phyloP scores from a whole-genome alignment of 1,140 invertebrate species.

The Amyelois transitella region DNA sequence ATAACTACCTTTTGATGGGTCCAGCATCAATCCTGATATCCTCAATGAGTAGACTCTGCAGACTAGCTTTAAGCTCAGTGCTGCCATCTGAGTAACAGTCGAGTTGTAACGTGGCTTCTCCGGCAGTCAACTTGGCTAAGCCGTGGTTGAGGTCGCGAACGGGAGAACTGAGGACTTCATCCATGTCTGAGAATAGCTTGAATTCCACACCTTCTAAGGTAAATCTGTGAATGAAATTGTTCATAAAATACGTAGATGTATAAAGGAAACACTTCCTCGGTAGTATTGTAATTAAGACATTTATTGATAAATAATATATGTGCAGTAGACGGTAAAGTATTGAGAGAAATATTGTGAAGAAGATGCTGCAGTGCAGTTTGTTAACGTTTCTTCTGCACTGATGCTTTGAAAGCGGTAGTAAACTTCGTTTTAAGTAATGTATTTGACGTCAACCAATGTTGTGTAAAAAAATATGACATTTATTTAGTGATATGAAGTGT shows the following conservation, averaged over 20 bases:
- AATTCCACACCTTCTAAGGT: conserved; percentile 81
- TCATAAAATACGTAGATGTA: too few species aligned
- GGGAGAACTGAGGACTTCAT: conserved; percentile 84
- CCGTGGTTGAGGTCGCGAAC: conserved; percentile 83
- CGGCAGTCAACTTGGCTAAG: conserved; percentile 81
- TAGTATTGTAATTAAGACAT: not conserved
- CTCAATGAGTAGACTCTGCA: conserved; percentile 81
- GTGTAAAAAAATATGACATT: too few species aligned
- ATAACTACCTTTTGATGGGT: conserved; percentile 83
- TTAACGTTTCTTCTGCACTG: too few species aligned
- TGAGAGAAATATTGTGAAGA: too few species aligned
- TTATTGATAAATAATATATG: too few species aligned
- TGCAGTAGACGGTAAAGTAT: too few species aligned
- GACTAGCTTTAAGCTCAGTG: conserved; percentile 81
- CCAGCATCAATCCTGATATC: conserved; percentile 79
- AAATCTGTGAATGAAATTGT: conserved; percentile 69
- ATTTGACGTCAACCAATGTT: too few species aligned
- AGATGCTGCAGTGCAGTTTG: too few species aligned
- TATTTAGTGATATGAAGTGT: too few species aligned
- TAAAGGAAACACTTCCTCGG: not conserved
- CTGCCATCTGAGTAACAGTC: conserved; percentile 83
- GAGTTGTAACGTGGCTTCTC: conserved; percentile 79
- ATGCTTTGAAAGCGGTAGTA: too few species aligned
- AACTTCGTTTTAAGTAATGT: too few species aligned
- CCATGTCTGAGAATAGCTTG: conserved; percentile 82